Evolutionary conservation across 2,797 vertebrate genomes (phyloP).

Genomic region (Danio albolineatus): DNA sequence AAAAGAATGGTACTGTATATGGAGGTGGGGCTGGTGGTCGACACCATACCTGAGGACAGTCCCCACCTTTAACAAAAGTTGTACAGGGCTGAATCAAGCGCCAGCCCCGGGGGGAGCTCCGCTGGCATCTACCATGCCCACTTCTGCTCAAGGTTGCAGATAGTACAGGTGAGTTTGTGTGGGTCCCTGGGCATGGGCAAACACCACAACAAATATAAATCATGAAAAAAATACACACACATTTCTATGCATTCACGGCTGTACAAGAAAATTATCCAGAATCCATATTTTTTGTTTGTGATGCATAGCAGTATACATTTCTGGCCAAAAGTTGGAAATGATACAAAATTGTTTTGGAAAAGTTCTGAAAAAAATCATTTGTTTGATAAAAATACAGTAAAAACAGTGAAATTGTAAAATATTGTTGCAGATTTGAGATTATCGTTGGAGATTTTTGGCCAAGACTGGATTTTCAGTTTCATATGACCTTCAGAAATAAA

Average conservation of each 20-base stretch:
- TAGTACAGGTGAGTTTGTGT: constrained; percentile 76
- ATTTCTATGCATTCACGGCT: constrained; percentile 27
- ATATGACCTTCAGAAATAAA: too few species aligned
- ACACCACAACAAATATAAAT: constrained; percentile 53
- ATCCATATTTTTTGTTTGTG: not conserved
- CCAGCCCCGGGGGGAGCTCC: constrained; percentile 80
- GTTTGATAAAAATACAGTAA: too few species aligned
- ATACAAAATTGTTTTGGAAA: too few species aligned
- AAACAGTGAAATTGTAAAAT: too few species aligned
- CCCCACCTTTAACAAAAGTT: constrained; percentile 83
- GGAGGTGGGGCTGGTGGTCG: constrained; percentile 76
- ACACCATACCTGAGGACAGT: constrained; percentile 82
- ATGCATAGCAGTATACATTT: not conserved
- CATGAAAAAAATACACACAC: constrained; percentile 27
- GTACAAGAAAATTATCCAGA: not conserved
- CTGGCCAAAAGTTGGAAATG: not conserved
- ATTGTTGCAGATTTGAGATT: too few species aligned
- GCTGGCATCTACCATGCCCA: constrained; percentile 78
- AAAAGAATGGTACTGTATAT: constrained; percentile 33
- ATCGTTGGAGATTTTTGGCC: too few species aligned
- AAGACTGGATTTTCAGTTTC: too few species aligned
- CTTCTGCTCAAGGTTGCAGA: constrained; percentile 83
- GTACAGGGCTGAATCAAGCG: constrained; percentile 75
- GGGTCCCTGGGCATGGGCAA: constrained; percentile 66
- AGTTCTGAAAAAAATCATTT: too few species aligned